Conservation (phyloP, 2,888 invertebrate species). For the Aleiodes leptofemur region DNA sequence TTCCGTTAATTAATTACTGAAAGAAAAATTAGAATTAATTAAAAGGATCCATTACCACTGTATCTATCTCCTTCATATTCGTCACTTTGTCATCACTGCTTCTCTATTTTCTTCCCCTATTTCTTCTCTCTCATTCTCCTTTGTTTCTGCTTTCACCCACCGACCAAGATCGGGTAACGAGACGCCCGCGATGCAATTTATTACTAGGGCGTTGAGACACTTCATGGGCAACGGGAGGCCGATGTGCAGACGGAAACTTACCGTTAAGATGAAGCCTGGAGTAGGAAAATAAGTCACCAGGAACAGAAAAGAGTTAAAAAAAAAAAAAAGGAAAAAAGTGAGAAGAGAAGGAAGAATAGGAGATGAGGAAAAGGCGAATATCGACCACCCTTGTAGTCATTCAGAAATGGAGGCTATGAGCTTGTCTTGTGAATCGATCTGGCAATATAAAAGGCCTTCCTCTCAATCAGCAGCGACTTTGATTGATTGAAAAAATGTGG, state of each 20-base stretch:
- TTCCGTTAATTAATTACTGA: no score
- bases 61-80: conserved; percentile 43
- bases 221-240: conserved; percentile 24
- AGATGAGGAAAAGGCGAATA: conserved; percentile 26
- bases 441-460: no score
- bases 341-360: conserved; percentile 1
- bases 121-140: conserved; percentile 9
- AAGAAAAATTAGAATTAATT: no score
- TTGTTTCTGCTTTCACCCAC: conserved; percentile 13
- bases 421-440: neutral
- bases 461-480: no score
- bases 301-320: neutral
- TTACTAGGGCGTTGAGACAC: conserved; percentile 37
- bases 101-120: conserved; percentile 43
- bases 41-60: no score
- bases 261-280: conserved; percentile 30
- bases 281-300: conserved; percentile 29
- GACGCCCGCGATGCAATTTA: conserved; percentile 41
- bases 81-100: conserved; percentile 35
- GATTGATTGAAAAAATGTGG: no score
- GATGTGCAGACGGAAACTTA: conserved; percentile 34
- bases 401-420: neutral
- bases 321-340: neutral
- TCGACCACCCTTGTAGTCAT: conserved; percentile 21
- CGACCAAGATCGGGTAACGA: conserved; percentile 40